A percentile compares a stretch with the other conserved stretches of the same genome.
Evolutionary conservation across 1,140 invertebrate species (phyloP).

Genomic region (Leucophenga varia): DNA sequence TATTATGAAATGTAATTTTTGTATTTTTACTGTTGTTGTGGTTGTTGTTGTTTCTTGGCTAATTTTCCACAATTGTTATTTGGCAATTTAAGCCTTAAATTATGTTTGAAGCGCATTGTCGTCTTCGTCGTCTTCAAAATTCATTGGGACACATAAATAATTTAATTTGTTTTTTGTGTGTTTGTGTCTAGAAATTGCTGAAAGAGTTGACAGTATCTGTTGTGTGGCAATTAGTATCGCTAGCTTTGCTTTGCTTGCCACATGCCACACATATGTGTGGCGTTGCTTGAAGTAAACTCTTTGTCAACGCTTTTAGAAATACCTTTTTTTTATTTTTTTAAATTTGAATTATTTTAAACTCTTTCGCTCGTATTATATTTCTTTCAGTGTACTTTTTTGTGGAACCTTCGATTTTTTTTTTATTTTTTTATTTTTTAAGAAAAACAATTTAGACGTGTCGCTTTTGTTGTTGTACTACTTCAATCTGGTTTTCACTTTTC

Average conservation of each 20-base stretch:
- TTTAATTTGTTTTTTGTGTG: slow-evolving; percentile 3
- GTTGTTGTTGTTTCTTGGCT: neutral
- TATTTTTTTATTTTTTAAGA: too few species aligned
- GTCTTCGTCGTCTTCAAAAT: neutral
- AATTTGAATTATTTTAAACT: too few species aligned
- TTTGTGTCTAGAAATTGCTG: neutral
- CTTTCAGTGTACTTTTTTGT: too few species aligned
- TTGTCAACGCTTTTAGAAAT: too few species aligned
- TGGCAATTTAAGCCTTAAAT: slow-evolving; percentile 47
- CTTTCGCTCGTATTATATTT: too few species aligned
- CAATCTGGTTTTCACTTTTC: too few species aligned
- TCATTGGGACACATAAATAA: neutral
- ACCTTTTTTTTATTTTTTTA: too few species aligned
- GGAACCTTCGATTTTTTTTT: too few species aligned
- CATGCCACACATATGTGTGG: slow-evolving; percentile 17
- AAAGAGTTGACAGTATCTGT: slow-evolving; percentile 6
- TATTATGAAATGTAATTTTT: slow-evolving; percentile 14
- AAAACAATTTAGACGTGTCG: too few species aligned
- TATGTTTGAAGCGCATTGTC: slow-evolving; percentile 3
- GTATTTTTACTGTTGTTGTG: slow-evolving; percentile 28
- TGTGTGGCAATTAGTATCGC: slow-evolving; percentile 46
- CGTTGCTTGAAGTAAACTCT: too few species aligned
- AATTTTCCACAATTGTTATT: slow-evolving; percentile 28
- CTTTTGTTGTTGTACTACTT: too few species aligned
- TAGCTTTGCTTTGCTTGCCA: slow-evolving; percentile 29